Percentiles rank a stretch among this genome's conserved stretches.
Conservation (phyloP, 2,113 vertebrate genomes). For the Galbula dea region DNA sequence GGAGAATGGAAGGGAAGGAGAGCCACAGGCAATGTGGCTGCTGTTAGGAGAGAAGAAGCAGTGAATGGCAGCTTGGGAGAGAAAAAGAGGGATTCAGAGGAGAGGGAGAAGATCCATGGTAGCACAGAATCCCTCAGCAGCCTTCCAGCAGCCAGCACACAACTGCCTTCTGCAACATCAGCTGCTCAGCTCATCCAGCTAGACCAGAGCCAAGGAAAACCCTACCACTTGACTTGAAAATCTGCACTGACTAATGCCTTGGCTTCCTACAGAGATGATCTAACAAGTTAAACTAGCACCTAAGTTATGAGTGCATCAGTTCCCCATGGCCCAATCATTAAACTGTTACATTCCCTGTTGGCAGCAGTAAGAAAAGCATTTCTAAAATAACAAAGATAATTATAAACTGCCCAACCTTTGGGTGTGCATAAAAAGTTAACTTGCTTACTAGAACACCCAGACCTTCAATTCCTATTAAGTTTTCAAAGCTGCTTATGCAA, state of each 20-base stretch:
- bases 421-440: background rate
- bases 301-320: background rate
- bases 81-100: background rate
- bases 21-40: background rate
- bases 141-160: background rate
- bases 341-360: background rate
- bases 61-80: background rate
- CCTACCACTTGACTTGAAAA: background rate
- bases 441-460: background rate
- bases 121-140: background rate
- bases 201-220: background rate
- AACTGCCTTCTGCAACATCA: background rate
- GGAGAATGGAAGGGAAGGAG: background rate
- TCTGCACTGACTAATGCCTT: background rate
- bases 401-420: background rate
- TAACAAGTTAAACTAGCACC: background rate
- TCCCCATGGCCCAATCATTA: background rate
- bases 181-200: background rate
- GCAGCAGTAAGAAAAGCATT: background rate
- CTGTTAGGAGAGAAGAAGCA: background rate
- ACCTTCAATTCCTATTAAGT: background rate
- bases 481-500: background rate
- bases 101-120: background rate
- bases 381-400: background rate
- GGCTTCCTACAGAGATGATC: background rate